A percentile compares a stretch with the other conserved stretches of the same genome.
Evolutionary conservation across 2,888 invertebrate genomes (phyloP).

Genomic region (Bombyx huttoni): DNA sequence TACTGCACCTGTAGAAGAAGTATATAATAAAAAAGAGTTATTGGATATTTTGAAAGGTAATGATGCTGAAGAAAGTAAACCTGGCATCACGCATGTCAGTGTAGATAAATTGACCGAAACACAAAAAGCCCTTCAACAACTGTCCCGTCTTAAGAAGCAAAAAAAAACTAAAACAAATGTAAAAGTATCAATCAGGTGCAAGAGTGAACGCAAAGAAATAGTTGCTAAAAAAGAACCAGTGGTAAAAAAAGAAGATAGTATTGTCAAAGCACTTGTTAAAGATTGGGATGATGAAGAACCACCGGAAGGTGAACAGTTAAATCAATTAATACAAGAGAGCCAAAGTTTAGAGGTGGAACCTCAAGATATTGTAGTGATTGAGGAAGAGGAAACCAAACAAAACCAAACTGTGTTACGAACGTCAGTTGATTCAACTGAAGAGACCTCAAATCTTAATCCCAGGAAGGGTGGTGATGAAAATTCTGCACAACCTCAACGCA

Average conservation of each 20-base stretch:
- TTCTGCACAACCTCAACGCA: conserved; percentile 33
- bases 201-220: conserved; percentile 5
- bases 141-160: conserved; percentile 34
- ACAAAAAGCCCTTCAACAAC: conserved; percentile 48
- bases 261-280: conserved; percentile 67
- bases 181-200: conserved; percentile 11
- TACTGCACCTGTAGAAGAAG: conserved; percentile 38
- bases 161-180: conserved; percentile 14
- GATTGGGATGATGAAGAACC: conserved; percentile 66
- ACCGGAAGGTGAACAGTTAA: conserved; percentile 22
- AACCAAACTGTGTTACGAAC: conserved; percentile 19
- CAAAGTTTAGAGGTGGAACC: conserved; percentile 15
- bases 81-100: conserved; percentile 9
- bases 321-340: conserved; percentile 17
- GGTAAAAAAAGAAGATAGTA: conserved; percentile 29
- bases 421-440: conserved; percentile 26
- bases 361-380: conserved; percentile 16
- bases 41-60: conserved; percentile 61
- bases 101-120: conserved; percentile 28
- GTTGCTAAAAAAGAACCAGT: conserved; percentile 7
- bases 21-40: conserved; percentile 61
- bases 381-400: conserved; percentile 17
- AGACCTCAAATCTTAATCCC: conserved; percentile 12
- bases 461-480: conserved; percentile 39
- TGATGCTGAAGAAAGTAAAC: conserved; percentile 26